A percentile compares a stretch with the other conserved stretches of the same genome.
phyloP scores from a whole-genome alignment of 2,888 invertebrate genomes.

The Eledona agricola region DNA sequence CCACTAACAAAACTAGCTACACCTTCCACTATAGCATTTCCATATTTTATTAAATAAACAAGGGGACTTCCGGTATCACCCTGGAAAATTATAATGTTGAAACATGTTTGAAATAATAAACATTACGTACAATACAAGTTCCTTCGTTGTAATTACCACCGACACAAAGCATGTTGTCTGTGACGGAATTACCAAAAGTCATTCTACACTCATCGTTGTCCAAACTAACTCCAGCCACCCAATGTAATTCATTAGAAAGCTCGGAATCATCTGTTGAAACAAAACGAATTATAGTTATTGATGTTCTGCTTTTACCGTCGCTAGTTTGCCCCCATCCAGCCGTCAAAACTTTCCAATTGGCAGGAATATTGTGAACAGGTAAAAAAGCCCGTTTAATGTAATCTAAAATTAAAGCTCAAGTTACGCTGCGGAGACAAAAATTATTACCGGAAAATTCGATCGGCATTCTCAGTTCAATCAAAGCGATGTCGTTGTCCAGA shows the following conservation, averaged over 20 bases:
- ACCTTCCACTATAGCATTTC: not conserved
- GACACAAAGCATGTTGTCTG: not conserved
- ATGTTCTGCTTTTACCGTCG: constrained; percentile 3
- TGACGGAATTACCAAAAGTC: not conserved
- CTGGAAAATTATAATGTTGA: not conserved
- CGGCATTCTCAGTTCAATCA: no score
- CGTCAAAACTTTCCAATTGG: constrained; percentile 5
- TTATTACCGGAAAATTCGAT: no score
- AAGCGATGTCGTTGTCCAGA: no score
- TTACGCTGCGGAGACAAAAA: no score
- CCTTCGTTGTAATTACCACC: constrained; percentile 1
- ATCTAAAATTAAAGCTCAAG: no score
- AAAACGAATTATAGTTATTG: not conserved
- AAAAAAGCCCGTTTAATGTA: no score
- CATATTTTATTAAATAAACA: not conserved
- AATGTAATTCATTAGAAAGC: constrained; percentile 2
- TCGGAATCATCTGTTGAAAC: not conserved
- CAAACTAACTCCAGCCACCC: not conserved
- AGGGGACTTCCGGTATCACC: not conserved
- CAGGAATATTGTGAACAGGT: no score
- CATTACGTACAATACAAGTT: not conserved
- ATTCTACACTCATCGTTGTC: not conserved
- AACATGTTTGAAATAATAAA: not conserved
- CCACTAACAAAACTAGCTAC: not conserved
- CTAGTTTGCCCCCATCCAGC: constrained; percentile 24